phyloP scores from a whole-genome alignment of 2,888 invertebrate species.

The Nycteola revayana region DNA sequence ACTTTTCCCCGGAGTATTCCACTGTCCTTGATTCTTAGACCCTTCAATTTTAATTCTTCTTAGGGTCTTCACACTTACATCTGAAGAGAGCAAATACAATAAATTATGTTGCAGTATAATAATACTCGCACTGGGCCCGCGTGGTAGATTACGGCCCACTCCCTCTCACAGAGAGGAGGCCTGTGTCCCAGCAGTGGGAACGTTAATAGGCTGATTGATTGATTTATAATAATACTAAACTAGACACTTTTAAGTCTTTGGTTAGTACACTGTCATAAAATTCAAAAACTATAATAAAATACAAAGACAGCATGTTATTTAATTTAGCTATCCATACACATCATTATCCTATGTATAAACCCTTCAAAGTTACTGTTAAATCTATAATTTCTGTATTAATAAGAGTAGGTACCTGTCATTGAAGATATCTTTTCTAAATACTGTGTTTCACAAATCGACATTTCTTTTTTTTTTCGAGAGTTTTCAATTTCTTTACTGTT shows the following conservation, averaged over 20 bases:
- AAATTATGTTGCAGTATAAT: too few relatives aligned
- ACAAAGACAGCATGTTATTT: too few relatives aligned
- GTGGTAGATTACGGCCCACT: too few relatives aligned
- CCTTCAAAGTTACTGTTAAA: too few relatives aligned
- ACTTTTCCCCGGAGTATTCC: conserved; percentile 11
- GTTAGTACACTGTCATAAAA: background rate
- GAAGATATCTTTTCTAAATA: conserved; percentile 14
- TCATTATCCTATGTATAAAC: background rate
- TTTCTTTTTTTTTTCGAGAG: conserved; percentile 7
- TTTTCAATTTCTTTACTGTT: conserved; percentile 12
- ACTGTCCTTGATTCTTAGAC: conserved; percentile 4
- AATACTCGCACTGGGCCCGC: too few relatives aligned
- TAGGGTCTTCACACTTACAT: conserved; percentile 8
- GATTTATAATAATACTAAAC: background rate
- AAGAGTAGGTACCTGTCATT: conserved; percentile 12
- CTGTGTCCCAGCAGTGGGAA: too few relatives aligned
- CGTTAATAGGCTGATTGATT: too few relatives aligned
- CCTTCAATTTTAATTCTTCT: conserved; percentile 10
- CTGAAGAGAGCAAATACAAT: conserved; percentile 2
- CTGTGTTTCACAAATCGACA: conserved; percentile 8
- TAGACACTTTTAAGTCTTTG: background rate
- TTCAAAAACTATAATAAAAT: background rate
- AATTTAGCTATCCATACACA: background rate
- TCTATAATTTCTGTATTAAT: too few relatives aligned
- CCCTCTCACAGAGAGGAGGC: background rate